phyloP scores from a whole-genome alignment of 2,888 invertebrate genomes.

The Lithophane semibrunnea region DNA sequence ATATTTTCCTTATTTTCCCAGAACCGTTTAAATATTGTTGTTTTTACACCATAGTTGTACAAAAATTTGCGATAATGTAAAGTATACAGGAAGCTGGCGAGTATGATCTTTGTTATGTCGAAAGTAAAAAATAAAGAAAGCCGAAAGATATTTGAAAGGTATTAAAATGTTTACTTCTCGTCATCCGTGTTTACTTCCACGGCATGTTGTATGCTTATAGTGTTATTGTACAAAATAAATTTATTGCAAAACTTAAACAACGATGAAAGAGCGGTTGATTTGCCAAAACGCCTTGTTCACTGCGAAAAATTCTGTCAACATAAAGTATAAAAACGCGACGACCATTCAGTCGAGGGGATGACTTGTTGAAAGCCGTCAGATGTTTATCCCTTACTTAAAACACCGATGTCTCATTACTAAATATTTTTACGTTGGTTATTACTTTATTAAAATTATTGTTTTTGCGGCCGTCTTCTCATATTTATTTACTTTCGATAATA shows the following conservation, averaged over 20 bases:
- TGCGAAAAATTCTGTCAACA: slow-evolving; percentile 45
- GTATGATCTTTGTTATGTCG: slow-evolving; percentile 58
- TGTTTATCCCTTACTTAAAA: slow-evolving; percentile 46
- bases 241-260: slow-evolving; percentile 62
- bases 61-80: slow-evolving; percentile 34
- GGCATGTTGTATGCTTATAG: slow-evolving; percentile 42
- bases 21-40: slow-evolving; percentile 40
- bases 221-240: slow-evolving; percentile 54
- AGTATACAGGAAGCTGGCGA: slow-evolving; percentile 40
- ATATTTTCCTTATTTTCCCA: slow-evolving; percentile 49
- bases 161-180: slow-evolving; percentile 58
- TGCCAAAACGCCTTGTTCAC: slow-evolving; percentile 49
- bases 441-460: slow-evolving; percentile 42
- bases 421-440: slow-evolving; percentile 50
- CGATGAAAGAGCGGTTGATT: slow-evolving; percentile 55
- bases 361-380: slow-evolving; percentile 50
- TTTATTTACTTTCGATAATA: slow-evolving; percentile 26
- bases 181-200: slow-evolving; percentile 54
- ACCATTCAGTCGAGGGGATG: slow-evolving; percentile 38
- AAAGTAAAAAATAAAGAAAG: slow-evolving; percentile 56
- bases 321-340: slow-evolving; percentile 31
- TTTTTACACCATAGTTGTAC: slow-evolving; percentile 46
- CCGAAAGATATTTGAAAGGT: slow-evolving; percentile 42
- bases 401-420: slow-evolving; percentile 43
- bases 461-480: slow-evolving; percentile 8